phyloP scores from a whole-genome alignment of 2,113 vertebrate genomes.

The Scolopax mira region DNA sequence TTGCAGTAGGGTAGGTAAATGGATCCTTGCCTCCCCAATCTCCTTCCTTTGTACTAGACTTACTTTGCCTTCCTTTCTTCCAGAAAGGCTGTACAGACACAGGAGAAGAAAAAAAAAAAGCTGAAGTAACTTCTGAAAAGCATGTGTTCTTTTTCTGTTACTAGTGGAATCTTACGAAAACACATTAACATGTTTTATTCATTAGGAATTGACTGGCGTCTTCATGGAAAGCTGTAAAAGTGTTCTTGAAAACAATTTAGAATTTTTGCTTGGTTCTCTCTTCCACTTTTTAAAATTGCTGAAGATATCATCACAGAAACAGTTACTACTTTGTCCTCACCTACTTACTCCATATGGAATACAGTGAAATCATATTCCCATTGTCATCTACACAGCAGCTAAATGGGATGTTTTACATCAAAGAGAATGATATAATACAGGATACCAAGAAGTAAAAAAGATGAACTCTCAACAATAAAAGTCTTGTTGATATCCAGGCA shows the following conservation, averaged over 20 bases:
- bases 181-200: slow-evolving; percentile 28
- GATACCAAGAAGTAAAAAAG: not conserved
- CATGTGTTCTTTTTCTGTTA: not conserved
- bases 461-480: not conserved
- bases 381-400: not conserved
- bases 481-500: not conserved
- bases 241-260: not conserved
- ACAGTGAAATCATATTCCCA: not conserved
- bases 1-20: not conserved
- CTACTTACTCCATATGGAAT: not conserved
- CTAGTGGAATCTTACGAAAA: slow-evolving; percentile 19
- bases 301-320: not conserved
- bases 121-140: not conserved
- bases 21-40: not conserved
- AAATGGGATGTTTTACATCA: not conserved
- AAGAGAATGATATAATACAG: not conserved
- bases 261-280: not conserved
- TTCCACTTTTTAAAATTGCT: not conserved
- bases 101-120: not conserved
- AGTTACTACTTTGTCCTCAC: slow-evolving; percentile 18
- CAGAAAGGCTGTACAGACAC: not conserved
- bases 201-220: not conserved
- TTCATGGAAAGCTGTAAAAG: slow-evolving; percentile 33
- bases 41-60: not conserved
- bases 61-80: not conserved